Evolutionary conservation across 1,140 invertebrate genomes (phyloP).

Genomic region (Caenorhabditis elegans): DNA sequence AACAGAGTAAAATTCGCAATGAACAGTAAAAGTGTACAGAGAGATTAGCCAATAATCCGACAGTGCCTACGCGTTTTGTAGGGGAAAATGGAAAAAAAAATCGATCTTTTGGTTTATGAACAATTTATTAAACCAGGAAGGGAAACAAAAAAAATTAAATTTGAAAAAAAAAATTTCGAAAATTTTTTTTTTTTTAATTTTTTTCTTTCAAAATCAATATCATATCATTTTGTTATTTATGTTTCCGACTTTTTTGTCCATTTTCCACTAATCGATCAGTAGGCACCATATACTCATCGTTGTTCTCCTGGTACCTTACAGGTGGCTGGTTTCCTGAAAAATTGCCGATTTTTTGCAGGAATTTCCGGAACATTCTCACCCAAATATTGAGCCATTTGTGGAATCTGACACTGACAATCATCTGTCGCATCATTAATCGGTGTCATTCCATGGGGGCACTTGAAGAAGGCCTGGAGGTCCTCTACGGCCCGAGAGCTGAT

Average conservation of each 20-base stretch:
- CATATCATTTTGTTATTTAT: neutral
- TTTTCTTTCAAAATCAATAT: neutral
- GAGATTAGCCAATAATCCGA: too few relatives aligned
- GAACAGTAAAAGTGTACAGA: too few relatives aligned
- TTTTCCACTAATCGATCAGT: neutral
- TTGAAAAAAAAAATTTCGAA: too few relatives aligned
- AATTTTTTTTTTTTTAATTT: too few relatives aligned
- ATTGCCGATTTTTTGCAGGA: too few relatives aligned
- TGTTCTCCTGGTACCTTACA: neutral
- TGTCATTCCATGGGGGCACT: conserved; percentile 58
- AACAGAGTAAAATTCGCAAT: too few relatives aligned
- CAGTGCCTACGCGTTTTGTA: too few relatives aligned
- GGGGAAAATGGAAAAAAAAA: too few relatives aligned
- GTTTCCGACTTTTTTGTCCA: conserved; percentile 5
- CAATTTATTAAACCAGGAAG: too few relatives aligned
- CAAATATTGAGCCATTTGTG: conserved; percentile 2
- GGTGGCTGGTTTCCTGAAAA: conserved; percentile 1
- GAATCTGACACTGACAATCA: conserved; percentile 59
- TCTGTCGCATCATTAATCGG: conserved; percentile 55
- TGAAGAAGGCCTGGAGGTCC: conserved; percentile 57
- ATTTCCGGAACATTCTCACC: neutral
- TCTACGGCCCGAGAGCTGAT: conserved; percentile 50
- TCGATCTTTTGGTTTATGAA: too few relatives aligned
- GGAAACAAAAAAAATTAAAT: too few relatives aligned
- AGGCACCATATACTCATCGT: neutral